Conservation (phyloP, 2,113 vertebrate genomes). For the Brevimyrus niger region DNA sequence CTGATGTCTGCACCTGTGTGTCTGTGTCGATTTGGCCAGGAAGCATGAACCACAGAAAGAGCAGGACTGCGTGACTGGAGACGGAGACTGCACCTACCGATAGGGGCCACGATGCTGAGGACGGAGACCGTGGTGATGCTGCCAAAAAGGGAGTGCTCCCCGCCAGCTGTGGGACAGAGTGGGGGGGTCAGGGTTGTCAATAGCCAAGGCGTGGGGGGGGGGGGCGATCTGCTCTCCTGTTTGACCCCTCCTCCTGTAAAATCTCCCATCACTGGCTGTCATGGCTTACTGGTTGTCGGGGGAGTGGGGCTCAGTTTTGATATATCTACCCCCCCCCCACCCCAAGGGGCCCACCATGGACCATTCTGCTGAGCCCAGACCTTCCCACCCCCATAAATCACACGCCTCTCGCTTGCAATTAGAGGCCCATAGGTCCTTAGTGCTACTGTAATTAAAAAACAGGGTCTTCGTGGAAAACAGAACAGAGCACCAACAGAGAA, state of each 20-base stretch:
- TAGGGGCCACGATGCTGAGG: slow-evolving; percentile 84
- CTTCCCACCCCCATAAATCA: slow-evolving; percentile 37
- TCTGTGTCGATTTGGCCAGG: not conserved
- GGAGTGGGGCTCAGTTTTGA: not conserved
- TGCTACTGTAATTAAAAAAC: slow-evolving; percentile 51
- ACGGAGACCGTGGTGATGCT: slow-evolving; percentile 87
- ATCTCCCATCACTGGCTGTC: not conserved
- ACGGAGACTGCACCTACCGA: slow-evolving; percentile 66
- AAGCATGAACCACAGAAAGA: not conserved
- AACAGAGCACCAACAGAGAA: slow-evolving; percentile 18
- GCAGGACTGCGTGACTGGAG: not conserved
- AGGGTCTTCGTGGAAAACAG: slow-evolving; percentile 46
- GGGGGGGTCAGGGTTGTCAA: not conserved
- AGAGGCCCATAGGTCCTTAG: slow-evolving; percentile 43
- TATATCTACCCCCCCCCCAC: not conserved
- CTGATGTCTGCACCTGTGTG: not conserved
- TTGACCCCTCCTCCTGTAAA: not conserved
- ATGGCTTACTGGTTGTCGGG: not conserved
- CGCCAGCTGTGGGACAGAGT: slow-evolving; percentile 66
- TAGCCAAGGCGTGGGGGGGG: not conserved
- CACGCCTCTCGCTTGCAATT: slow-evolving; percentile 35
- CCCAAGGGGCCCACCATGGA: slow-evolving; percentile 20
- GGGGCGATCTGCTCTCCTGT: not conserved
- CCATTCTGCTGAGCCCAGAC: slow-evolving; percentile 16
- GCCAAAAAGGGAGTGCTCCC: slow-evolving; percentile 72